Percentiles rank a stretch among this genome's conserved stretches.
phyloP scores from a whole-genome alignment of 2,113 vertebrate genomes.

The Hippocampus abdominalis region DNA sequence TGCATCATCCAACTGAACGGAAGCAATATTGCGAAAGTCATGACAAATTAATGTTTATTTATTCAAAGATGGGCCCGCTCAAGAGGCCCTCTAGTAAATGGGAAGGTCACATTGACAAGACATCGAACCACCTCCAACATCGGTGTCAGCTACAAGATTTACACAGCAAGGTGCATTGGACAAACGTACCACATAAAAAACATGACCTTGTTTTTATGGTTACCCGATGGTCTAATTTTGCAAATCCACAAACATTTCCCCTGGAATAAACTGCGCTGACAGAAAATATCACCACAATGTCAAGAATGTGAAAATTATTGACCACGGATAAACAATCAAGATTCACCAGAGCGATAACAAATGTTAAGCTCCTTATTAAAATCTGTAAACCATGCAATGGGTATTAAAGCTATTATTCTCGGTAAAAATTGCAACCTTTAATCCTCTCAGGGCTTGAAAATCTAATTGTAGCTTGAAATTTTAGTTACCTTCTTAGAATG shows the following conservation, averaged over 20 bases:
- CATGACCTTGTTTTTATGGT: background rate
- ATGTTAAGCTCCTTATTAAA: background rate
- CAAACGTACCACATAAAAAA: background rate
- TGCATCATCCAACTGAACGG: background rate
- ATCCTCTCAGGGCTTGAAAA: background rate
- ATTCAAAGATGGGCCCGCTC: background rate
- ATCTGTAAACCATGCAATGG: background rate
- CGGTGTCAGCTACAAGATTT: background rate
- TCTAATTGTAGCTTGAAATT: no score
- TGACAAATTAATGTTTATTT: background rate
- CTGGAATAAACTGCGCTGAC: background rate
- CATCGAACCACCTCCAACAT: background rate
- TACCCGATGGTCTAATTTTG: background rate
- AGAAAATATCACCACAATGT: constrained; percentile 3
- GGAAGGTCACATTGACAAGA: background rate
- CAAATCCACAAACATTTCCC: background rate
- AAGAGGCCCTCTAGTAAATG: background rate
- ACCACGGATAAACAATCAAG: background rate
- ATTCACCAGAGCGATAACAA: background rate
- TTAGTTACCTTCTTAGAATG: no score
- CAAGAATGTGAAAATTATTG: background rate
- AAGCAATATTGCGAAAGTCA: background rate
- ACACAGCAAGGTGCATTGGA: background rate
- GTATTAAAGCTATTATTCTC: background rate
- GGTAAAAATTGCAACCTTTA: background rate